Base-by-base conservation (phyloP, 2,113 vertebrate genomes). In the Spea multiplicata region DNA sequence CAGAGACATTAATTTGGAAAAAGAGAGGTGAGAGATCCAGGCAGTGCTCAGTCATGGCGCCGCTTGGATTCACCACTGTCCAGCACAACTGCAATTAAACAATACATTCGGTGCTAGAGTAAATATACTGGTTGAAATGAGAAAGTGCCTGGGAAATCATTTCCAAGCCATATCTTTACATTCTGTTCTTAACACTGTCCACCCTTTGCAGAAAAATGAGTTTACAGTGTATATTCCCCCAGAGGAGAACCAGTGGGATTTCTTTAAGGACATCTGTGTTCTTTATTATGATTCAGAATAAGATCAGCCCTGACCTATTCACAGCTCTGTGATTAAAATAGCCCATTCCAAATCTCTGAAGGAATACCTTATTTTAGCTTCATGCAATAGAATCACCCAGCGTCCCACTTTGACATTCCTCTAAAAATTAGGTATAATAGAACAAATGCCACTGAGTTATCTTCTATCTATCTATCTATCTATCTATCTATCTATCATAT, bases 301-400 rank as follows among this genome's bases (percentile, higher is more conserved):
- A 71, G 68, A 53, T 80, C 3, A 81, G 73, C 57, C 52, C 7
- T 16, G 9, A n/a, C 3, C 4, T 83, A 83, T 86, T 82, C 57
- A 80, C 73, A 84, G 84, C 78, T 74, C 65, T 46, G 16, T n/a
- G 9, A 62, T 81, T 68, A 53, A 80, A 79, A 77, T 77, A 72
- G 70, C 64, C 70, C 44, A 66, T 7, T 49, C 59, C 52, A 14
- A 72, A 69, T 46, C 73, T 78, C 66, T 47, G n/a, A 82, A 47
- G 83, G 47, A 69, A 16, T 7, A 59, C 75, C 45, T 77, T 70
- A 77, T 77, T 70, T 77, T 61, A 77, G 75, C 50, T 46, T 61
- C 66, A 77, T 70, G 67, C 67, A 49, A 62, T 66, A 70, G 9
- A 77, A 59, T 71, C 67, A 49, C 66, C 67, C 66, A 6, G 14